Evolutionary conservation across 1,140 invertebrate species (phyloP), one percentile per base, ranked within the genome.

Genomic region (Dreissena polymorpha): DNA sequence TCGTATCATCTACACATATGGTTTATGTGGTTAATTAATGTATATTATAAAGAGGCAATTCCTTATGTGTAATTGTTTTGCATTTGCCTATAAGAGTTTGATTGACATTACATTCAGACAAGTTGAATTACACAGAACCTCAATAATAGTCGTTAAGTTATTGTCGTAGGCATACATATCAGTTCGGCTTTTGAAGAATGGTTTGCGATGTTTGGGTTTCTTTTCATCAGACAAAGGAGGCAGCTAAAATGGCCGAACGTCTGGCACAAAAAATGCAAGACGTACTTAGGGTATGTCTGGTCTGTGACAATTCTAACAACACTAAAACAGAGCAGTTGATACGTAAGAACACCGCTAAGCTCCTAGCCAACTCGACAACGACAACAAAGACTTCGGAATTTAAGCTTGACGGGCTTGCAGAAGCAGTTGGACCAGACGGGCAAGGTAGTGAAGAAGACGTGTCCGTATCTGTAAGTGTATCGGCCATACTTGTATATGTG

Each of bases 401-500:
- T 29, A 23, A 29, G 25, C n/a, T 77, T n/a, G 39, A 39, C 63
- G 64, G 64, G 6, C 39, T 77, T 12, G 51, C 10, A 7, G 29
- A 77, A 16, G 23, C 60, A 1, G 10, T 77, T 50, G 63, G 13
- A 49, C 50, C 50, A 25, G n/a, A 51, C 23, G 39, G 39, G 8
- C 8, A 2, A 5, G 39, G 14, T 6, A 21, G 27, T 29, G 74
- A 67, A 7, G 74, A 67, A 16, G 49, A 55, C 10, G 29, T 77
- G 18, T 77, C 74, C 7, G 29, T 77, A 13, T 77, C 74, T 16
- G 74, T 77, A 77, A 77, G 74, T 77, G 39, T 39, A 8, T 39
- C 39, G 39, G 39, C 2, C 39, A 39, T 5, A n/a, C n/a, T n/a
- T 39, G 39, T 8, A 8, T 39, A 39, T 8, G 8, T 39, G 8